Percentiles rank a stretch among this genome's conserved stretches.
These are phyloP conservation scores for Leptinotarsa juncta DNA, from an alignment of 2,888 invertebrate species.

Conservation along the genomic window DNA sequence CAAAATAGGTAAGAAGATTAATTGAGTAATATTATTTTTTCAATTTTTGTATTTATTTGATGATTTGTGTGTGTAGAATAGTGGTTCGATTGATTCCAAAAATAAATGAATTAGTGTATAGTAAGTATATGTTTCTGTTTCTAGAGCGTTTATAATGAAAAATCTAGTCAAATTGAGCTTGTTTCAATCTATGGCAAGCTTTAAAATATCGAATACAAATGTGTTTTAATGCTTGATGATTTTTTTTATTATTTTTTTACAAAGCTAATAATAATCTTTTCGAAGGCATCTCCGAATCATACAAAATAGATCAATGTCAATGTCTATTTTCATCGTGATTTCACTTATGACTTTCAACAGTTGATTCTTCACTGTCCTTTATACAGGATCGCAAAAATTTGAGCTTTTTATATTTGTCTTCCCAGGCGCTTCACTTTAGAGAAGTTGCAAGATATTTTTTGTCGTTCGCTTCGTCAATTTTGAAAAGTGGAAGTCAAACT, in stretches of 20 bases:
- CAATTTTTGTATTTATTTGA: constrained; percentile 39
- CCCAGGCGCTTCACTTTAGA: too few species aligned
- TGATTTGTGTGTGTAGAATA: constrained; percentile 32
- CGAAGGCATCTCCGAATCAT: neutral
- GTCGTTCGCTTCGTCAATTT: too few species aligned
- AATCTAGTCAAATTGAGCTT: constrained; percentile 49
- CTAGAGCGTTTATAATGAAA: constrained; percentile 43
- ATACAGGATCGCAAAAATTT: too few species aligned
- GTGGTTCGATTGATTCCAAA: constrained; percentile 35
- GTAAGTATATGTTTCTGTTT: constrained; percentile 48
- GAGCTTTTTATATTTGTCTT: too few species aligned
- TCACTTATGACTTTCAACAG: too few species aligned
- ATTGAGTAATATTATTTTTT: constrained; percentile 22
- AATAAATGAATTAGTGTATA: constrained; percentile 31
- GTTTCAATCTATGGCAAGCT: constrained; percentile 46
- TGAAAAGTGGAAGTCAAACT: too few species aligned
- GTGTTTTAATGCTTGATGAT: constrained; percentile 25
- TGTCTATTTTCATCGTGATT: neutral
- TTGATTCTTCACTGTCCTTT: too few species aligned
- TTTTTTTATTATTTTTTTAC: constrained; percentile 27
- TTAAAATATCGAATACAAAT: constrained; percentile 32
- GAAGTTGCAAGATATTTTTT: too few species aligned
- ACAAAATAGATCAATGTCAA: neutral
- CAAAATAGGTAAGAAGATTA: constrained; percentile 10
- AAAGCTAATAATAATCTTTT: neutral